These are phyloP conservation scores for Ariopsis seemanni DNA, from an alignment of 2,113 vertebrate genomes.

Conservation along the genomic window DNA sequence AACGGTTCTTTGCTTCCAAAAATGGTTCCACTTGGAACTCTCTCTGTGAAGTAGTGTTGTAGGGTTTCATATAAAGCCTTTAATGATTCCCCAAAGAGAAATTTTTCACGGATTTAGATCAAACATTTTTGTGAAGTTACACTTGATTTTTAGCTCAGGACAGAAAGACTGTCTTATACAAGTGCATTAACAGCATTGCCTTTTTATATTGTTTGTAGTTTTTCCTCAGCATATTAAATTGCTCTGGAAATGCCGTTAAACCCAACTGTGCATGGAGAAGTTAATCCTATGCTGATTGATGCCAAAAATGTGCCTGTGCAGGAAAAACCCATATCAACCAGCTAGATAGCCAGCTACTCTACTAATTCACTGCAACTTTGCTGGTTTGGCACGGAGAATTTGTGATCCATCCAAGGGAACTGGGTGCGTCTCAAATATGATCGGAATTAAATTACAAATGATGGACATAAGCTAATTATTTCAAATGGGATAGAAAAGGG, in stretches of 20 bases:
- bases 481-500: neutral
- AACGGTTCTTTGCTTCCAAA: neutral
- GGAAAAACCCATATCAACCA: neutral
- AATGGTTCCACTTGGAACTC: neutral
- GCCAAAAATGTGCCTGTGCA: slow-evolving; percentile 8
- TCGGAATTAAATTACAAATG: neutral
- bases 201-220: slow-evolving; percentile 2
- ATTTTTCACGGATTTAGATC: neutral
- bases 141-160: neutral
- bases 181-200: neutral
- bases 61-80: neutral
- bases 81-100: neutral
- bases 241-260: slow-evolving; percentile 19
- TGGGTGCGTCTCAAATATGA: neutral
- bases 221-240: slow-evolving; percentile 6
- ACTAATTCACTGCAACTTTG: neutral
- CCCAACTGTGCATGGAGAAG: neutral
- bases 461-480: neutral
- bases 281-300: neutral
- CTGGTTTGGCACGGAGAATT: neutral
- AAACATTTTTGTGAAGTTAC: neutral
- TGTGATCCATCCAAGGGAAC: slow-evolving; percentile 5
- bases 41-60: neutral
- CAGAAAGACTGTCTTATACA: neutral
- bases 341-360: neutral